Conservation (phyloP, 92 coral and sea anemone species). For the Parazoanthus swiftii region DNA sequence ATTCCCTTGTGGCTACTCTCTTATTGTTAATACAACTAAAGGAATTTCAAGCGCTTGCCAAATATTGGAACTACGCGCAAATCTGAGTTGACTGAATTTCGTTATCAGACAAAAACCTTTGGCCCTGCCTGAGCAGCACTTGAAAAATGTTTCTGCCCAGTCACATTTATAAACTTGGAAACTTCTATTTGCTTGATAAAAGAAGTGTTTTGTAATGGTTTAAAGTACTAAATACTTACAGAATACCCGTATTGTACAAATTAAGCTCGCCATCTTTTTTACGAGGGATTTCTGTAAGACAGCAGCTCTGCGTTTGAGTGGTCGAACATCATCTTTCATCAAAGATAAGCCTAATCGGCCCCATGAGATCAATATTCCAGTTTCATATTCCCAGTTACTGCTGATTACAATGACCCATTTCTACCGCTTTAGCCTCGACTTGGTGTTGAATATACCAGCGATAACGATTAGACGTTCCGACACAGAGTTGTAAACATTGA, state of each 20-base stretch:
- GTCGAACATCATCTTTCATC: not conserved
- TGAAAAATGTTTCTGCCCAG: slow-evolving; percentile 34
- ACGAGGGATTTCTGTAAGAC: not conserved
- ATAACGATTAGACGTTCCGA: no score
- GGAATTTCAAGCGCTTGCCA: no score
- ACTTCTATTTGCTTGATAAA: not conserved
- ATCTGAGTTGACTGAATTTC: no score
- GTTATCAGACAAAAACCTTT: not conserved
- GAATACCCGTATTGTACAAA: not conserved
- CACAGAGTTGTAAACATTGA: no score
- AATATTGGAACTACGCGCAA: no score
- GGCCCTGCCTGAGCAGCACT: slow-evolving; percentile 31
- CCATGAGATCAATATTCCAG: not conserved
- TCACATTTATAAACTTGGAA: slow-evolving; percentile 12
- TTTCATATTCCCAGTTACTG: no score
- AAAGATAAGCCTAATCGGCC: not conserved
- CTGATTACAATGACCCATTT: no score
- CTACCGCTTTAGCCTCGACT: no score
- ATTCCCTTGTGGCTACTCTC: no score
- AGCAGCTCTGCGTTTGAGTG: not conserved
- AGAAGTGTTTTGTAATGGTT: not conserved
- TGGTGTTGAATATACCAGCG: no score
- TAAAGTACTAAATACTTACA: not conserved
- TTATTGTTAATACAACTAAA: no score
- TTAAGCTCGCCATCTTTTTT: not conserved